Evolutionary conservation across 2,888 invertebrate genomes (phyloP).

Genomic region (Aphelenchoides bicaudatus): DNA sequence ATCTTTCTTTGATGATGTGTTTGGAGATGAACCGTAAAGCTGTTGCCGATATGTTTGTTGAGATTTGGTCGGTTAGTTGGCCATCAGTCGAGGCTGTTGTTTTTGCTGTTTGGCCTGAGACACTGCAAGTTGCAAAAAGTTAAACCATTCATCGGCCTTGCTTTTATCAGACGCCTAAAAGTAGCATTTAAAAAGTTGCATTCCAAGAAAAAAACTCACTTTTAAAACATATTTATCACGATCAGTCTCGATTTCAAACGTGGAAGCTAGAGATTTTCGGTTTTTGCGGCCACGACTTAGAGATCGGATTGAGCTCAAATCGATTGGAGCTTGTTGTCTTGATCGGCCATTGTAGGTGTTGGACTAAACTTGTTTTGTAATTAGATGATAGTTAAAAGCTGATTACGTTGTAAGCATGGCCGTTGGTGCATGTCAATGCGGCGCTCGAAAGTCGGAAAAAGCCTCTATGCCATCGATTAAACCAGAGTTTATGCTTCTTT

Average conservation of each 20-base stretch:
- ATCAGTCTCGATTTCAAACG: slow-evolving; percentile 88
- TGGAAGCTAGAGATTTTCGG: slow-evolving; percentile 77
- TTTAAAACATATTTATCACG: slow-evolving; percentile 83
- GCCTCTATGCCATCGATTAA: slow-evolving; percentile 84
- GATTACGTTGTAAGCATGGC: background rate
- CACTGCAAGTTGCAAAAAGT: slow-evolving; percentile 85
- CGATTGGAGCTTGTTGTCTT: slow-evolving; percentile 66
- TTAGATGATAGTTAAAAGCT: too few species aligned
- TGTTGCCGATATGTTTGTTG: too few species aligned
- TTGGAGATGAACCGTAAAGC: too few species aligned
- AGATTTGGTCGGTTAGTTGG: too few species aligned
- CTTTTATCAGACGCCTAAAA: slow-evolving; percentile 78
- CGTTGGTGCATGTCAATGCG: slow-evolving; percentile 73
- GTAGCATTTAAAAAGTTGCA: too few species aligned
- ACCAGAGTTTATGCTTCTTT: slow-evolving; percentile 84
- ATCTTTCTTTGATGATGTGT: too few species aligned
- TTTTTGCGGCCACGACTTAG: slow-evolving; percentile 75
- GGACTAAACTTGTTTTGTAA: too few species aligned
- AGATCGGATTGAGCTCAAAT: slow-evolving; percentile 89
- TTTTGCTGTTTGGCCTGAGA: slow-evolving; percentile 72
- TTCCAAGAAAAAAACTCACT: too few species aligned
- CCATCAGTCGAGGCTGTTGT: too few species aligned
- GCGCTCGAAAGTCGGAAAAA: slow-evolving; percentile 90
- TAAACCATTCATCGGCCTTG: slow-evolving; percentile 92
- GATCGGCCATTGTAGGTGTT: too few species aligned